phyloP scores from a whole-genome alignment of 2,888 invertebrate species.

The Aphodius granarius region DNA sequence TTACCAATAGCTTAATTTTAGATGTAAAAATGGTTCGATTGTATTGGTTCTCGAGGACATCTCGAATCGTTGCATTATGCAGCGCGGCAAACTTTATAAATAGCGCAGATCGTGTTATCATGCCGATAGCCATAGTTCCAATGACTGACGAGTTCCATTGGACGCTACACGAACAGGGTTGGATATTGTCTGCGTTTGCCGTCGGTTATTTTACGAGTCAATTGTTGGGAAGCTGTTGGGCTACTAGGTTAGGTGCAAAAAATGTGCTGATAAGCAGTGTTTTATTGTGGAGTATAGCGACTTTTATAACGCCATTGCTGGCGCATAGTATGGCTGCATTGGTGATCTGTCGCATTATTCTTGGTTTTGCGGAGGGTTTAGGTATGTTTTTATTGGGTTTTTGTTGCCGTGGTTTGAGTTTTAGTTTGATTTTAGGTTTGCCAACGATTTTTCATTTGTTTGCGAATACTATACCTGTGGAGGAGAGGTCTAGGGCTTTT shows the following conservation, averaged over 20 bases:
- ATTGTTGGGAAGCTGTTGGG: conserved; percentile 66
- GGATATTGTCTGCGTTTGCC: conserved; percentile 75
- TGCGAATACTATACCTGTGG: conserved; percentile 70
- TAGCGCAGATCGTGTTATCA: conserved; percentile 74
- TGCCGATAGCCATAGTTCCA: conserved; percentile 76
- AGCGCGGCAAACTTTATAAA: conserved; percentile 76
- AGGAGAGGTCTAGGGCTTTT: conserved; percentile 72
- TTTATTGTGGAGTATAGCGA: conserved; percentile 72
- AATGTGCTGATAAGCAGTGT: conserved; percentile 69
- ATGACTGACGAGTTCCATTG: conserved; percentile 73
- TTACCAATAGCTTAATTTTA: too few species aligned
- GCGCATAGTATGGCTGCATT: conserved; percentile 67
- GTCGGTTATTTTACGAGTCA: conserved; percentile 77
- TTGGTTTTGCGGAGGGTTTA: conserved; percentile 75
- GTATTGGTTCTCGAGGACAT: conserved; percentile 58
- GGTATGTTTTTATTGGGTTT: conserved; percentile 53
- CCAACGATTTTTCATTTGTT: conserved; percentile 78
- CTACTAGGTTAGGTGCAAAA: conserved; percentile 69
- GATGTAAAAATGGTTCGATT: conserved; percentile 44
- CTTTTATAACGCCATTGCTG: conserved; percentile 68
- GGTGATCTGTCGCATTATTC: conserved; percentile 65
- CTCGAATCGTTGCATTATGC: conserved; percentile 66
- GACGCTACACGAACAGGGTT: conserved; percentile 71
- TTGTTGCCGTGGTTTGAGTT: conserved; percentile 11
- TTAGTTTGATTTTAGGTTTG: conserved; percentile 57